These are phyloP conservation scores for Habroteleia sp. DNA, from an alignment of 2,888 invertebrate genomes.

Conservation along the genomic window DNA sequence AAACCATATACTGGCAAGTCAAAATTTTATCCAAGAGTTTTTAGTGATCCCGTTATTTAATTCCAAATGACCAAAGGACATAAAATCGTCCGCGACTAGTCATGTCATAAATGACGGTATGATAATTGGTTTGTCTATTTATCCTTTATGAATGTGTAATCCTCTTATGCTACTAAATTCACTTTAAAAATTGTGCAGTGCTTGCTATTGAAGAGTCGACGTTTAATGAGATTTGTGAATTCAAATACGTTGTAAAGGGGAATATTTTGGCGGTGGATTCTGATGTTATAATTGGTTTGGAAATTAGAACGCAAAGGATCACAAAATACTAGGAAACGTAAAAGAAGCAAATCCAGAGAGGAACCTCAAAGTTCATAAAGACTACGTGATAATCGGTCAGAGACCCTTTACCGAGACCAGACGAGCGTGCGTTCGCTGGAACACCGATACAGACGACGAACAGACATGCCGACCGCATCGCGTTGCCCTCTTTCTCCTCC, in stretches of 20 bases:
- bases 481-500: conserved; percentile 38
- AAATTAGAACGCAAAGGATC: conserved; percentile 37
- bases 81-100: too few species aligned
- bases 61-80: too few species aligned
- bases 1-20: too few species aligned
- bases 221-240: conserved; percentile 39
- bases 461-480: conserved; percentile 43
- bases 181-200: conserved; percentile 5
- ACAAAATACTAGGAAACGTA: conserved; percentile 19
- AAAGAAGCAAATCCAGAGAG: conserved; percentile 64
- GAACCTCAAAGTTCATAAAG: conserved; percentile 76
- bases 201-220: conserved; percentile 15
- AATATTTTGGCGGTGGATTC: conserved; percentile 20
- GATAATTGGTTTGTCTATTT: too few species aligned
- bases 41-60: too few species aligned
- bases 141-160: too few species aligned
- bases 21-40: too few species aligned
- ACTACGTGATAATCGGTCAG: conserved; percentile 78
- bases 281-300: conserved; percentile 33
- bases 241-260: conserved; percentile 5
- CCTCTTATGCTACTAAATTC: conserved; percentile 9
- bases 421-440: conserved; percentile 70
- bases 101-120: too few species aligned
- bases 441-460: conserved; percentile 59
- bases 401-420: conserved; percentile 75